A percentile compares a stretch with the other conserved stretches of the same genome.
phyloP scores from a whole-genome alignment of 2,113 vertebrate genomes.

The Onychostruthus taczanowskii region DNA sequence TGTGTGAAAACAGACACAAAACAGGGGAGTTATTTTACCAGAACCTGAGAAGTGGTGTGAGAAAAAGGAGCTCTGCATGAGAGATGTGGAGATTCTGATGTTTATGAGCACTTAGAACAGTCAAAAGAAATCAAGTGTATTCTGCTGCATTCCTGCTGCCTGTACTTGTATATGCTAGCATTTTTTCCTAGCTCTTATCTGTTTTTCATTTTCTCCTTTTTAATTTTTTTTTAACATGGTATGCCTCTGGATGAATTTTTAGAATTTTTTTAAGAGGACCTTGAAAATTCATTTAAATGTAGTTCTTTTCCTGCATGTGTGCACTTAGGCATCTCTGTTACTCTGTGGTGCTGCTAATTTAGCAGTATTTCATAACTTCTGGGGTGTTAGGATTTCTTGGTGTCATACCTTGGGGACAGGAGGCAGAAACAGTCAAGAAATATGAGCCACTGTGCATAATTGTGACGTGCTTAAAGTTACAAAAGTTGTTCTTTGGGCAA shows the following conservation, averaged over 20 bases:
- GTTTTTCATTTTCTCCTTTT: not conserved
- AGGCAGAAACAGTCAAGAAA: not conserved
- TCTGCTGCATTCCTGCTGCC: not conserved
- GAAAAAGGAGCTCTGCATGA: not conserved
- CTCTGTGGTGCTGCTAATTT: not conserved
- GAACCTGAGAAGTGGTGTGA: not conserved
- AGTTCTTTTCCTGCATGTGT: not conserved
- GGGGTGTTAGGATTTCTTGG: not conserved
- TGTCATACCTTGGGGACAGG: not conserved
- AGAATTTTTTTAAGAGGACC: not conserved
- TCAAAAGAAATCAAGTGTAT: not conserved
- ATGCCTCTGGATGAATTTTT: not conserved
- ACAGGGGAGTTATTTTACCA: not conserved
- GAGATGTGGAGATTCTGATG: not conserved
- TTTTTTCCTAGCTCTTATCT: not conserved
- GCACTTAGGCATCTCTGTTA: not conserved
- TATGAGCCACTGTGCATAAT: accelerated
- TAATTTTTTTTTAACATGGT: too few species aligned
- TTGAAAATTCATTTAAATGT: not conserved
- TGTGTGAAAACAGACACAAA: not conserved
- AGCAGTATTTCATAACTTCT: not conserved
- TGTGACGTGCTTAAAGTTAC: not conserved
- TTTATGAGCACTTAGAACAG: not conserved
- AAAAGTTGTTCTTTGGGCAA: not conserved
- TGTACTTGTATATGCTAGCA: not conserved